Base-by-base conservation (phyloP, 2,888 invertebrate genomes). In the Apoda limacodes region DNA sequence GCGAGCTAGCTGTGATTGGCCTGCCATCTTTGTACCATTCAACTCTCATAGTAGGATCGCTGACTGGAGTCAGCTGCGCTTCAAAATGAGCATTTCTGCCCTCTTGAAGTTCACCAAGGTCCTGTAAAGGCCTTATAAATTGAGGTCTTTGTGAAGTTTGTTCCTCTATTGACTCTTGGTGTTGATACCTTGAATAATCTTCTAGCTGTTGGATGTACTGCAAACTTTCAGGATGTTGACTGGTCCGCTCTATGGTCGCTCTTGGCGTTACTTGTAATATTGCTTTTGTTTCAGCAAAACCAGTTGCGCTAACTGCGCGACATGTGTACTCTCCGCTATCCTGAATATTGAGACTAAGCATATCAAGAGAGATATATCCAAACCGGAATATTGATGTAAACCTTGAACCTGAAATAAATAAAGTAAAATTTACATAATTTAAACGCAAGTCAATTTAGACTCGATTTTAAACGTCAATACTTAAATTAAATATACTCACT, bases 21-120 rank as follows among this genome's bases (percentile, higher is more conserved):
- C 89, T 87, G 48, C 96, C 97, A 85, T 93, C 93, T 82, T 93
- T 94, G 82, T 92, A 93, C 95, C 95, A 95, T 76, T 95, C 94
- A 59, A 94, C 93, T 80, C 90, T 89, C 93, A 95, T 94, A 25
- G 91, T 92, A 32, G 95, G 92, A 63, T 95, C 95, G 55, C 93
- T 93, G 30, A 95, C 93, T 37, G 95, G 95, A 39, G 90, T 92
- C 25, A 95, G 83, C 71, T 95, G 94, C 36, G 90, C 95, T 82
- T 95, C 95, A 52, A 95, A 95, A 65, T 95, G 95, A 46, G 93
- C 94, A 69, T 93, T 93, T 48, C 92, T 86, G 36, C 95, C 95
- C 72, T 95, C 95, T 71, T 91, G 90, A 35, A 93, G 84, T 59
- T 93, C 91, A 40, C 93, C 93, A 50, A 93, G 83, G 60, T 94